phyloP scores from a whole-genome alignment of 2,888 invertebrate species.

The Ornithoptera priamus region DNA sequence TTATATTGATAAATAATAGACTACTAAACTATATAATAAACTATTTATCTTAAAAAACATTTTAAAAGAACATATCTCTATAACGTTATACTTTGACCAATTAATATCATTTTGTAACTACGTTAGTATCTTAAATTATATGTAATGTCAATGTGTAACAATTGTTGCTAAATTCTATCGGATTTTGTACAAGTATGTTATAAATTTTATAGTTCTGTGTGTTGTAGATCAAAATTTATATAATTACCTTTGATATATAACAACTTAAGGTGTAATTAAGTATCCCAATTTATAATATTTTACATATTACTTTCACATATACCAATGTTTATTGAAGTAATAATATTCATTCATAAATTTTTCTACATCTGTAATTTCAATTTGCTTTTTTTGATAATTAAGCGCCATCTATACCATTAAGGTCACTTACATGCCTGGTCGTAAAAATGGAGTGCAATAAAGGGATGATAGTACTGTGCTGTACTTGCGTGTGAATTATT shows the following conservation, averaged over 20 bases:
- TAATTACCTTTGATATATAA: not conserved
- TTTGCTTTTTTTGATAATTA: too few relatives aligned
- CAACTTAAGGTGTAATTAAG: not conserved
- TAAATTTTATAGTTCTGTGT: not conserved
- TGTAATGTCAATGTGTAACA: slow-evolving; percentile 2
- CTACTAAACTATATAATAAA: not conserved
- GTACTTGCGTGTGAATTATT: too few relatives aligned
- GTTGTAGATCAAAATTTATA: not conserved
- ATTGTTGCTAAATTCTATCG: not conserved
- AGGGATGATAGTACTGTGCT: too few relatives aligned
- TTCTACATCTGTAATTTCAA: too few relatives aligned
- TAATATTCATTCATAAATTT: too few relatives aligned
- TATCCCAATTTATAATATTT: not conserved
- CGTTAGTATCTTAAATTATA: not conserved
- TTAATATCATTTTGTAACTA: not conserved
- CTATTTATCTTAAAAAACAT: not conserved
- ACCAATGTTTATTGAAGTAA: too few relatives aligned
- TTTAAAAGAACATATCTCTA: slow-evolving; percentile 22
- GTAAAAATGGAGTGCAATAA: too few relatives aligned
- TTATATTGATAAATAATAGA: not conserved
- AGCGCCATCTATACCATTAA: too few relatives aligned
- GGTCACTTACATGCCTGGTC: too few relatives aligned
- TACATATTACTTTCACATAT: not conserved
- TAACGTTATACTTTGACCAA: slow-evolving; percentile 15
- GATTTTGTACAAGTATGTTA: not conserved